phyloP scores from a whole-genome alignment of 35 echinoderm and acorn worm species.

The Strongylocentrotus purpuratus region DNA sequence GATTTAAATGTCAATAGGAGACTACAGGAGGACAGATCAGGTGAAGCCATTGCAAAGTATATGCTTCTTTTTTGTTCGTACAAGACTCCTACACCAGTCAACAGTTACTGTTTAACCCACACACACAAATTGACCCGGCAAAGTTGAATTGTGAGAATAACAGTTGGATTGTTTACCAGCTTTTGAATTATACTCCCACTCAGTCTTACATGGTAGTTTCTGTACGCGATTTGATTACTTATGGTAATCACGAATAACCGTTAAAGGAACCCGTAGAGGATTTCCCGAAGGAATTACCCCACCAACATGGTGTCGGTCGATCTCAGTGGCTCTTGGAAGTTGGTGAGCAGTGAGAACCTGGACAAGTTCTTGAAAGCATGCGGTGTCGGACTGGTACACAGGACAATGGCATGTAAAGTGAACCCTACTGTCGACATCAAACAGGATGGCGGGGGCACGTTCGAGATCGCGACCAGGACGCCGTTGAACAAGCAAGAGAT shows the following conservation, averaged over 20 bases:
- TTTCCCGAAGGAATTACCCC: background rate
- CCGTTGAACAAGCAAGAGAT: constrained; percentile 17
- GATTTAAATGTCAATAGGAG: background rate
- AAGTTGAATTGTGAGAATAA: background rate
- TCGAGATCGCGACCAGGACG: constrained; percentile 55
- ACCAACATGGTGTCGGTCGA: background rate
- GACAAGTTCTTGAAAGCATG: constrained; percentile 81
- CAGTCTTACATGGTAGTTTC: background rate
- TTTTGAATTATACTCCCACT: background rate
- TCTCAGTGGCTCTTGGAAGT: constrained; percentile 73
- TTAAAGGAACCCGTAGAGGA: background rate
- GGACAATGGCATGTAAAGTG: constrained; percentile 52
- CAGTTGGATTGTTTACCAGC: background rate
- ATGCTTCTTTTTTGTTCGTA: background rate
- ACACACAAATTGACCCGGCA: too few relatives aligned
- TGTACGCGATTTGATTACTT: too few relatives aligned
- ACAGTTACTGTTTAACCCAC: too few relatives aligned
- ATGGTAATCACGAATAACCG: too few relatives aligned
- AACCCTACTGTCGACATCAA: constrained; percentile 59
- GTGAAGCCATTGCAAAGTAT: too few relatives aligned
- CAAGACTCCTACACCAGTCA: too few relatives aligned
- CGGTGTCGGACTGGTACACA: constrained; percentile 44
- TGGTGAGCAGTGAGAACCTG: constrained; percentile 67
- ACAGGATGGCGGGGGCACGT: constrained; percentile 35
- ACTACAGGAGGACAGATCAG: background rate